phyloP scores from a whole-genome alignment of 1,140 invertebrate genomes.

The Danaus plexippus region DNA sequence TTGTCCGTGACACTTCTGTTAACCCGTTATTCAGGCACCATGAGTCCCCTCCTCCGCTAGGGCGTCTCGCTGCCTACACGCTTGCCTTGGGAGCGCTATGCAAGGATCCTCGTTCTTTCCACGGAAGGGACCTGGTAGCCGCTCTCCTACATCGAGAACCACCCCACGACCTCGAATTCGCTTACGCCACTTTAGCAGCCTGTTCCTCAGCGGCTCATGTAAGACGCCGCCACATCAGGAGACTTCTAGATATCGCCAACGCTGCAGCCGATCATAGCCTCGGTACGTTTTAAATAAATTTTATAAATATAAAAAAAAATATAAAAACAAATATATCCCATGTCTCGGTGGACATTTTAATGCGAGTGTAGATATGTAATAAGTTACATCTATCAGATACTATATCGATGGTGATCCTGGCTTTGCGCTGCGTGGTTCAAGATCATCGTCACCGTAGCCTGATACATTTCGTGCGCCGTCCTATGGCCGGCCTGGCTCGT shows the following conservation, averaged over 20 bases:
- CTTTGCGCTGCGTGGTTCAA: conserved; percentile 86
- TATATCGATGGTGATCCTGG: conserved; percentile 86
- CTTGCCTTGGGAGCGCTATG: conserved; percentile 83
- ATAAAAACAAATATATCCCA: no score
- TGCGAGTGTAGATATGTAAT: no score
- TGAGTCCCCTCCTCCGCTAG: conserved; percentile 80
- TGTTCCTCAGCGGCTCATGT: conserved; percentile 87
- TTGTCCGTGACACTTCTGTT: no score
- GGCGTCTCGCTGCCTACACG: conserved; percentile 81
- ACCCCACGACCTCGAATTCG: conserved; percentile 79
- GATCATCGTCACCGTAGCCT: conserved; percentile 85
- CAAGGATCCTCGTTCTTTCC: conserved; percentile 85
- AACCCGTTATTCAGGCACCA: conserved; percentile 70
- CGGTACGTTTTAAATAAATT: conserved; percentile 68
- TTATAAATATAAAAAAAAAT: no score
- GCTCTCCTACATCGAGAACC: conserved; percentile 81
- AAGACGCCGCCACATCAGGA: conserved; percentile 81
- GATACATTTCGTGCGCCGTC: conserved; percentile 82
- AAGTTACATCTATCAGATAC: conserved; percentile 75
- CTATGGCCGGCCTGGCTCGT: conserved; percentile 80
- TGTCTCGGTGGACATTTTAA: no score
- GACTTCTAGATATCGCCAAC: conserved; percentile 83
- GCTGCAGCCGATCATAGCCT: conserved; percentile 83
- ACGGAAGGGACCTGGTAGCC: conserved; percentile 84
- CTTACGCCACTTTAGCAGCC: conserved; percentile 72